phyloP scores from a whole-genome alignment of 2,797 vertebrate genomes.

The Sylvia borin region DNA sequence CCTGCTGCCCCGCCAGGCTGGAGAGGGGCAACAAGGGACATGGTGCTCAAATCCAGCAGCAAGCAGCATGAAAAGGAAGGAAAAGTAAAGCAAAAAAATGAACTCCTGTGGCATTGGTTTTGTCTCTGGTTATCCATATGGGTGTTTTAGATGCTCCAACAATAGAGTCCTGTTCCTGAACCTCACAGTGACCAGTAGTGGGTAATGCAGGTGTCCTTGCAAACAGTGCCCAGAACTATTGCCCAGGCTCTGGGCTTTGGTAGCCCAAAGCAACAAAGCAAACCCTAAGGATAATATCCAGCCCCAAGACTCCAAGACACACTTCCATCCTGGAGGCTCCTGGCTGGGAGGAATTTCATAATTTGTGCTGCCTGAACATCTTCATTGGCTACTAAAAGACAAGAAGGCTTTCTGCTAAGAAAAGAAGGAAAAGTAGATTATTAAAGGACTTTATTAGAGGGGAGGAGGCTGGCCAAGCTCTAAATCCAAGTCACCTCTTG shows the following conservation, averaged over 20 bases:
- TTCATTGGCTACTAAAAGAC: background rate
- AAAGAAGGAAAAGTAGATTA: background rate
- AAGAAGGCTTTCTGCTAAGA: background rate
- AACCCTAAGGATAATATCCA: background rate
- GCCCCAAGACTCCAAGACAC: background rate
- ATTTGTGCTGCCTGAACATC: background rate
- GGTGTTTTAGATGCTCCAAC: background rate
- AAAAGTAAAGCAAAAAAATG: background rate
- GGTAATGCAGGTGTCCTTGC: background rate
- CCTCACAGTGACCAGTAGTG: fast-evolving
- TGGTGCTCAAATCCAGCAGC: background rate
- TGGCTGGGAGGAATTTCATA: background rate
- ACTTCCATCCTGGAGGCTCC: background rate
- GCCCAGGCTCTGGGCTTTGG: background rate
- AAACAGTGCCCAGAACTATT: background rate
- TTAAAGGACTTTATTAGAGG: background rate
- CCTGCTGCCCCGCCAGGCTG: background rate
- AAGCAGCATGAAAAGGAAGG: background rate
- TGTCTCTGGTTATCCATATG: background rate
- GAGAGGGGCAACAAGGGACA: background rate
- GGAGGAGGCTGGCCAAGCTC: background rate
- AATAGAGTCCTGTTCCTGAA: background rate
- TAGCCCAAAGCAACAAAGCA: background rate
- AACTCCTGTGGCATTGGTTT: background rate
- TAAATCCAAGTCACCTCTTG: constrained; percentile 38